Percentiles rank a stretch among this genome's conserved stretches.
phyloP scores from a whole-genome alignment of 2,797 vertebrate genomes.

The Sebastes aleutianus region DNA sequence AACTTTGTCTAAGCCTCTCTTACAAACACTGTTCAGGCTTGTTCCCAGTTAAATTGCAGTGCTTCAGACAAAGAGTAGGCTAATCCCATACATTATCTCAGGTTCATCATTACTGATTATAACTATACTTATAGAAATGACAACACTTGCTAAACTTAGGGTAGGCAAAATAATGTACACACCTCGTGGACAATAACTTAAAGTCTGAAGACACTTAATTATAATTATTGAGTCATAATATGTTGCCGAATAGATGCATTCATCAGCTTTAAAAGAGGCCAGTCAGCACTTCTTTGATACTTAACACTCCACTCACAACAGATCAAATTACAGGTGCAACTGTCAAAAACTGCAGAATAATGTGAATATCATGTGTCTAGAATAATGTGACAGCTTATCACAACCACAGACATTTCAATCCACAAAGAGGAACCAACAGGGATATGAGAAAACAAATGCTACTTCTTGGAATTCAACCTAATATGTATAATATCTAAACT shows the following conservation, averaged over 20 bases:
- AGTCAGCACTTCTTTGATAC: background rate
- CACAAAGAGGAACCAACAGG: constrained; percentile 10
- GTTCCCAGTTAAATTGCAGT: background rate
- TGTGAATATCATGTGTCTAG: background rate
- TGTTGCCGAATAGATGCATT: background rate
- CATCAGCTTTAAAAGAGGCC: background rate
- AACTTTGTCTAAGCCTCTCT: background rate
- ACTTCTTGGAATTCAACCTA: background rate
- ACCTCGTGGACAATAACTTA: background rate
- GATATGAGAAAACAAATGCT: background rate
- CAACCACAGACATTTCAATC: background rate
- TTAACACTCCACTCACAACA: background rate
- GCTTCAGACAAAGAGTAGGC: background rate
- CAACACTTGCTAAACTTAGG: background rate
- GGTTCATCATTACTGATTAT: constrained; percentile 8
- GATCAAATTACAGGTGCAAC: background rate
- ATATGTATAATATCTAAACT: background rate
- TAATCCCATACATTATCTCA: background rate
- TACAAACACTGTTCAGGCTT: background rate
- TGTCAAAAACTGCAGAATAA: background rate
- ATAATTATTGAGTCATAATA: constrained; percentile 1
- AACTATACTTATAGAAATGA: constrained; percentile 20
- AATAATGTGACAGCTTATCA: background rate
- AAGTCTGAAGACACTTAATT: background rate
- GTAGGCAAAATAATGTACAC: background rate